phyloP scores from a whole-genome alignment of 2,888 invertebrate species.

The Drosophila eohydei region DNA sequence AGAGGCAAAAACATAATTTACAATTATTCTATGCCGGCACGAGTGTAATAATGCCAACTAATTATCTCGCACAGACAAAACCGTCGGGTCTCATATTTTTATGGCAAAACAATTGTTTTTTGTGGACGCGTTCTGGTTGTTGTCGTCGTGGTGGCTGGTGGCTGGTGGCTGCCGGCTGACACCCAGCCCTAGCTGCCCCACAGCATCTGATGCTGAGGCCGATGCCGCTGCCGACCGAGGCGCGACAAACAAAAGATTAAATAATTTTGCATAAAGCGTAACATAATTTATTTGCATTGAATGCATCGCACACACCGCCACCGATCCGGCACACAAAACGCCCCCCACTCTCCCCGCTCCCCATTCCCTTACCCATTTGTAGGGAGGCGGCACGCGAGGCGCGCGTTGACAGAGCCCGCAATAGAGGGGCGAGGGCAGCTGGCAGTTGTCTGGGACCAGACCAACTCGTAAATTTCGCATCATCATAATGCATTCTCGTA shows the following conservation, averaged over 20 bases:
- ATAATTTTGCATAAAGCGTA: conserved; percentile 82
- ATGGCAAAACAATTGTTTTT: conserved; percentile 77
- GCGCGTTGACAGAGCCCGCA: conserved; percentile 7
- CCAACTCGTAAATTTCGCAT: conserved; percentile 79
- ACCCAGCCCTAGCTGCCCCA: conserved; percentile 18
- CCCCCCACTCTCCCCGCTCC: conserved; percentile 7
- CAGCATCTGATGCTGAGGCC: conserved; percentile 13
- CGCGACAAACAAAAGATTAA: conserved; percentile 82
- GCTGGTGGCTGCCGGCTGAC: conserved; percentile 3
- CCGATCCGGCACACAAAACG: conserved; percentile 68
- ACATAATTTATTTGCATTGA: conserved; percentile 82
- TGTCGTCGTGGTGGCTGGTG: not conserved
- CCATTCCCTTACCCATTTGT: not conserved
- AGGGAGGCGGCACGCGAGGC: conserved; percentile 20
- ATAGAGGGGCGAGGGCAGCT: conserved; percentile 2
- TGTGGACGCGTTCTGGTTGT: conserved; percentile 12
- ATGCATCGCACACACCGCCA: conserved; percentile 80
- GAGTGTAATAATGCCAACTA: conserved; percentile 72
- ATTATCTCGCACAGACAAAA: conserved; percentile 74
- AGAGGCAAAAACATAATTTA: conserved; percentile 54
- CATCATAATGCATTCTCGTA: conserved; percentile 80
- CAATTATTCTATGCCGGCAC: conserved; percentile 56
- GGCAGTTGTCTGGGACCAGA: conserved; percentile 29
- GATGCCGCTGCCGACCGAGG: conserved; percentile 22
- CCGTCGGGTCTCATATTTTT: conserved; percentile 75